Evolutionary conservation across 2,113 vertebrate species (phyloP).

Genomic region (Prunella himalayana): DNA sequence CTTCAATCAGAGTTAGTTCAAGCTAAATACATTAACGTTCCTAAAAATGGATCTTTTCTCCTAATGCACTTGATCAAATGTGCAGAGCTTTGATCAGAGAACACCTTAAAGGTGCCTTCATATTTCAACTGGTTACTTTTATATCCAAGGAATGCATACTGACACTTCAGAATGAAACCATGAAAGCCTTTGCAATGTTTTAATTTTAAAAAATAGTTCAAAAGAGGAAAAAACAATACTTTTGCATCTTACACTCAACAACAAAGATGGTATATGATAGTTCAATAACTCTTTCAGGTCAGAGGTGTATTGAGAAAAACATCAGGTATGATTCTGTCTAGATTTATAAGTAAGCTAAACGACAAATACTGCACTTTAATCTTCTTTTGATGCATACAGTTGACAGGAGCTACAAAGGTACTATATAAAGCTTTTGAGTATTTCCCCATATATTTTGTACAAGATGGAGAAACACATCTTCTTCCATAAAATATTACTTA

Average conservation of each 20-base stretch:
- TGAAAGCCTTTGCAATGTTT: conserved; percentile 63
- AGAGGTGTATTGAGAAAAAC: conserved; percentile 65
- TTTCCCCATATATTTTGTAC: conserved; percentile 25
- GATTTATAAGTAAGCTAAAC: conserved; percentile 69
- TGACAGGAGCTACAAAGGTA: conserved; percentile 69
- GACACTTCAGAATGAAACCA: conserved; percentile 68
- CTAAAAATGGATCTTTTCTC: conserved; percentile 65
- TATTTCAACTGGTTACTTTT: conserved; percentile 69
- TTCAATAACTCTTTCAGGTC: conserved; percentile 61
- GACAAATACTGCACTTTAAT: conserved; percentile 69
- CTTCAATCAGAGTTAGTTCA: conserved; percentile 59
- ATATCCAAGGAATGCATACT: conserved; percentile 61
- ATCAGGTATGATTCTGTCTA: conserved; percentile 65
- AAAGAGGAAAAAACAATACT: conserved; percentile 70
- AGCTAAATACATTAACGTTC: conserved; percentile 55
- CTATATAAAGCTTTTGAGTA: conserved; percentile 63
- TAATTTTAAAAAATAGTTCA: conserved; percentile 64
- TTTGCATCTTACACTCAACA: conserved; percentile 65
- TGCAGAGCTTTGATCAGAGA: conserved; percentile 73
- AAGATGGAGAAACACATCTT: conserved; percentile 4
- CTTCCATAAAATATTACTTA: conserved; percentile 21
- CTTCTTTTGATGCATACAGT: conserved; percentile 70
- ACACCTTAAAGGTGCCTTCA: conserved; percentile 63
- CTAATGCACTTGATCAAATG: conserved; percentile 71
- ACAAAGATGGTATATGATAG: conserved; percentile 65